Percentiles rank a stretch among this genome's conserved stretches.
These are phyloP conservation scores for Apostichopus parvimensis DNA, from an alignment of 35 echinoderm and acorn worm genomes.

Conservation along the genomic window DNA sequence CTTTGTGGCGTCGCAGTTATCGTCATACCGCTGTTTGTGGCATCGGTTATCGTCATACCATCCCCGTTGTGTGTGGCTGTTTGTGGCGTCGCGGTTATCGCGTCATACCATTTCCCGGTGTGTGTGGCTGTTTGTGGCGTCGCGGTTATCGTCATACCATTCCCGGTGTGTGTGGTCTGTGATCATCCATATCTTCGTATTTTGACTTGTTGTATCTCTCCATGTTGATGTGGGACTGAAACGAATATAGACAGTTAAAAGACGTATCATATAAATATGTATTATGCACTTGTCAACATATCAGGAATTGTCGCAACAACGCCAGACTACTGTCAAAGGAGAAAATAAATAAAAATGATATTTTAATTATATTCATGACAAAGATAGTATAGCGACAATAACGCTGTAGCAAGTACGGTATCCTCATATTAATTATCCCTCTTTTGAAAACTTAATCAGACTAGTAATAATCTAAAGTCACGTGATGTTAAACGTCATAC, in stretches of 20 bases:
- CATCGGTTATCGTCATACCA: too few species aligned
- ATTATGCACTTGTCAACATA: neutral
- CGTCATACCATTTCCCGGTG: neutral
- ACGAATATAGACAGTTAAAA: constrained; percentile 18
- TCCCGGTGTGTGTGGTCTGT: constrained; percentile 69
- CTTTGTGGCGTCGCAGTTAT: neutral
- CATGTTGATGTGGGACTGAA: constrained; percentile 54
- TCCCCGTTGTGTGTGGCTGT: too few species aligned
- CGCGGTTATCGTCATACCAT: neutral
- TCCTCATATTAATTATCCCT: too few species aligned
- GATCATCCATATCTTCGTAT: constrained; percentile 67
- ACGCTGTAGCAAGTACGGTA: too few species aligned
- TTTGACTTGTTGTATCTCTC: constrained; percentile 52
- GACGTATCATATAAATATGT: neutral
- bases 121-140: too few species aligned
- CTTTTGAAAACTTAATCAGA: too few species aligned
- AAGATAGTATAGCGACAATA: too few species aligned
- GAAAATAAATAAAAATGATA: too few species aligned
- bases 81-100: neutral
- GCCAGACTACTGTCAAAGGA: too few species aligned
- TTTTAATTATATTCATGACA: too few species aligned
- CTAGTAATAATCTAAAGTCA: too few species aligned
- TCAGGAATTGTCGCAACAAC: neutral
- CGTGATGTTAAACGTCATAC: too few species aligned
- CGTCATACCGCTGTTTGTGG: neutral